phyloP scores from a whole-genome alignment of 2,888 invertebrate genomes.

The Athalia cordata region DNA sequence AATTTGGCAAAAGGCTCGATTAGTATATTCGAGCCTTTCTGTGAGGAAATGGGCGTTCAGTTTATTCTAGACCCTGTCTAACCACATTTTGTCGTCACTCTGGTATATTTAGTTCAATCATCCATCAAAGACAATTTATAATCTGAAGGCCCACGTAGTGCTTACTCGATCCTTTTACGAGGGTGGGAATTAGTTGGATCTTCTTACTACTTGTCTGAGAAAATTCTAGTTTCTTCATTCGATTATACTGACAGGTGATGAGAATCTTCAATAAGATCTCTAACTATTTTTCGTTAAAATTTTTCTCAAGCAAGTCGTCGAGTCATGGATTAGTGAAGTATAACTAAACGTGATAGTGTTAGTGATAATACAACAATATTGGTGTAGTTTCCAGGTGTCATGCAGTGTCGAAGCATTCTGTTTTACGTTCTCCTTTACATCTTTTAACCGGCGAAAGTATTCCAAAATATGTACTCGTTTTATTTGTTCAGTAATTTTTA shows the following conservation, averaged over 20 bases:
- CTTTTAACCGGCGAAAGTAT: too few relatives aligned
- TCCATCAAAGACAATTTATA: constrained; percentile 38
- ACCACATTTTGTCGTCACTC: background rate
- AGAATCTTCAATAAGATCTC: background rate
- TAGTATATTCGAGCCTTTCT: constrained; percentile 68
- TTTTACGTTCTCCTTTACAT: too few relatives aligned
- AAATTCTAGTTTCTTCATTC: background rate
- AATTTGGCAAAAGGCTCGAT: constrained; percentile 71
- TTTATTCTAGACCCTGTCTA: constrained; percentile 48
- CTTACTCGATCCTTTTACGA: constrained; percentile 52
- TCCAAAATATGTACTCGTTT: background rate
- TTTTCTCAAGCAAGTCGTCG: constrained; percentile 41
- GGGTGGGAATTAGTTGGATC: constrained; percentile 39
- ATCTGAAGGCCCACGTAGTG: constrained; percentile 72
- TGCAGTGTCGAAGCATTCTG: constrained; percentile 41
- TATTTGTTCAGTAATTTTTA: background rate
- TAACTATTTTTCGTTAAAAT: constrained; percentile 50
- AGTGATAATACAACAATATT: background rate
- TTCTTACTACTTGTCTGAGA: constrained; percentile 36
- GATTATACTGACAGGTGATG: background rate
- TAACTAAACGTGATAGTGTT: constrained; percentile 25
- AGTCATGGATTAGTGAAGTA: constrained; percentile 37
- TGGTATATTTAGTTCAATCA: background rate
- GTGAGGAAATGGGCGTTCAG: constrained; percentile 73
- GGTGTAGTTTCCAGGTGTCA: constrained; percentile 28